These are phyloP conservation scores for Peromyscus polionotus DNA, from an alignment of 2,113 vertebrate species.

Conservation along the genomic window DNA sequence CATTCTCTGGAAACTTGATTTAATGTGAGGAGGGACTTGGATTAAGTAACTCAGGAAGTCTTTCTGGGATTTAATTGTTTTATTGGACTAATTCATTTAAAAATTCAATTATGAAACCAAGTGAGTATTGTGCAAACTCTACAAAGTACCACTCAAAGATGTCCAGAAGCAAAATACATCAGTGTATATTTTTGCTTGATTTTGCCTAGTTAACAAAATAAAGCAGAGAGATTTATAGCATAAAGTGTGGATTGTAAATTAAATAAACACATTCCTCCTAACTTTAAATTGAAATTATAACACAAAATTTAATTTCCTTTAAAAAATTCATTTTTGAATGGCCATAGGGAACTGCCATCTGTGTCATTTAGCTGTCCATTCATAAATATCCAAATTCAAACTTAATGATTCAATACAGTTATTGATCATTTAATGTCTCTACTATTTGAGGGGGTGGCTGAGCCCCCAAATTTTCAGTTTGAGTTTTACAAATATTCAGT, in stretches of 20 bases:
- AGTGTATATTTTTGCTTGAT: neutral
- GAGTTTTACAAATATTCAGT: neutral
- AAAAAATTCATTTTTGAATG: neutral
- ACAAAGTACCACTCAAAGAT: constrained; percentile 53
- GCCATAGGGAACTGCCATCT: neutral
- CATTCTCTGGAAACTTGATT: constrained; percentile 53
- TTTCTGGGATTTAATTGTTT: constrained; percentile 61
- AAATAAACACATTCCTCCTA: neutral
- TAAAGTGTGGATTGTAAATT: neutral
- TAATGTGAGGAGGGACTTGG: constrained; percentile 6
- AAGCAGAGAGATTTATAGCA: constrained; percentile 50
- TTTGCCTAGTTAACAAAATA: constrained; percentile 63
- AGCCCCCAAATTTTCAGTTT: neutral
- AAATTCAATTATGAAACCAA: constrained; percentile 68
- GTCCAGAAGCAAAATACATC: neutral
- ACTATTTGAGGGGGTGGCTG: neutral
- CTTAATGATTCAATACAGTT: neutral
- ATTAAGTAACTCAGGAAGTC: constrained; percentile 65
- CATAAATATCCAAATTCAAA: neutral
- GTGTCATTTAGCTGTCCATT: neutral
- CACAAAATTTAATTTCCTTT: neutral
- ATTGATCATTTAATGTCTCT: neutral
- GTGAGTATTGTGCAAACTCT: constrained; percentile 26
- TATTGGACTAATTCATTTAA: constrained; percentile 70
- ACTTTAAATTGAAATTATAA: neutral